Conservation (phyloP, 2,888 invertebrate species). For the Pristionchus fissidentatus region DNA sequence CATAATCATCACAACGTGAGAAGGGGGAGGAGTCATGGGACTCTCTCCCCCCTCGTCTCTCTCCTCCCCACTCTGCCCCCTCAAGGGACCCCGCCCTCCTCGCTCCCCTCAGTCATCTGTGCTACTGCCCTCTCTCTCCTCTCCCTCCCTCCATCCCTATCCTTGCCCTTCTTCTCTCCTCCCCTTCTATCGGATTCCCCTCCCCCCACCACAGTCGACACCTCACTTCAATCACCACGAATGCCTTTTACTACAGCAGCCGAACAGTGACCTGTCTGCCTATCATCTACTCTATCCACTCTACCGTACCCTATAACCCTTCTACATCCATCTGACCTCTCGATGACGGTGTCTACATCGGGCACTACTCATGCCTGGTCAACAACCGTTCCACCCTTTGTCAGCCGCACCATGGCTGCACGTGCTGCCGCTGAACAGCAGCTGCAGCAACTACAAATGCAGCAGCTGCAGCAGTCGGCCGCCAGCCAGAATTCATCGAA, state of each 20-base stretch:
- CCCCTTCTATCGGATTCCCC: background rate
- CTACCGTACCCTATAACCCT: no score
- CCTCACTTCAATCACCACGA: background rate
- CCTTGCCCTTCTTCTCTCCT: background rate
- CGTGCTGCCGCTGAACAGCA: slow-evolving; percentile 3
- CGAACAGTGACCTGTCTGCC: background rate
- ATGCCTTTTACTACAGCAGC: background rate
- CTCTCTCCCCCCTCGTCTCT: slow-evolving; percentile 8
- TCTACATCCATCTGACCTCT: no score
- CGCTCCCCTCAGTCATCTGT: slow-evolving; percentile 25
- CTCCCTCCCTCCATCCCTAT: background rate
- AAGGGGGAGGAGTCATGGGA: slow-evolving; percentile 34
- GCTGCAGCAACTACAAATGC: slow-evolving; percentile 6
- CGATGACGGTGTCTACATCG: background rate
- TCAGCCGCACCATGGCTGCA: background rate
- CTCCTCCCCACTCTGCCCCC: background rate
- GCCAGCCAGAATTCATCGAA: slow-evolving; percentile 39
- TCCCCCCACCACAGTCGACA: background rate
- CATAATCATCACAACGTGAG: slow-evolving; percentile 35
- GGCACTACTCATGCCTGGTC: background rate
- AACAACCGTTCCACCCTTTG: background rate
- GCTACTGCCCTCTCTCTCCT: slow-evolving; percentile 1
- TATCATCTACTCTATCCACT: background rate
- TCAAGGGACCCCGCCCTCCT: background rate
- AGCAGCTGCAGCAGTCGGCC: slow-evolving; percentile 5